These are phyloP conservation scores for Diloba caeruleocephala DNA, from an alignment of 2,888 invertebrate genomes.

Conservation along the genomic window DNA sequence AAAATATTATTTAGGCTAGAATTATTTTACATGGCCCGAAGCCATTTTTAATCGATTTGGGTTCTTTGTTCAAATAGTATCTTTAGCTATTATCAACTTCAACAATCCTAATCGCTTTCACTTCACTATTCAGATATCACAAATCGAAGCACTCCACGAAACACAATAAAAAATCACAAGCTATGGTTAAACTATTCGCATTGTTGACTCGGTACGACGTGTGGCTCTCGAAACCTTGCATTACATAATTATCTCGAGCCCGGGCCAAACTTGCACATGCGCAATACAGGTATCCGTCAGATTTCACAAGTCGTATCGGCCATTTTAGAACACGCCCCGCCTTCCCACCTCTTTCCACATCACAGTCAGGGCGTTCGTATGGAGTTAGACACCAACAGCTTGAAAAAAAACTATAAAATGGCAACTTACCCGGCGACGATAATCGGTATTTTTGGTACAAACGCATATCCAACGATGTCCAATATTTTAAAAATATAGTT, in stretches of 20 bases:
- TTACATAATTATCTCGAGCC: constrained; percentile 1
- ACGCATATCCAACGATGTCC: no score
- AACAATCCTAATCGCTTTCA: not conserved
- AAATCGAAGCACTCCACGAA: not conserved
- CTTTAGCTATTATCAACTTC: no score
- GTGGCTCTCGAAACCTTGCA: not conserved
- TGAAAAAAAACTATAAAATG: no score
- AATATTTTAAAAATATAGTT: no score
- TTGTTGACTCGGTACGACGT: not conserved
- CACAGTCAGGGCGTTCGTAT: no score
- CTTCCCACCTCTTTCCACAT: constrained; percentile 7
- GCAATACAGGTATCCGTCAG: constrained; percentile 4
- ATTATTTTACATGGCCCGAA: no score
- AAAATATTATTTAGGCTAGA: no score
- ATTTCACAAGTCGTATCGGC: constrained; percentile 6
- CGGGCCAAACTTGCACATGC: constrained; percentile 15
- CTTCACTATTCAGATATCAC: not conserved
- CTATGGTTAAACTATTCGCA: not conserved
- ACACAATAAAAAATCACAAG: not conserved
- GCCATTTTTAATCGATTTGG: no score
- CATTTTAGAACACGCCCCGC: constrained; percentile 1
- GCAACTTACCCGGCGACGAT: no score
- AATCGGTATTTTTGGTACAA: no score
- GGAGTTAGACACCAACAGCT: no score
- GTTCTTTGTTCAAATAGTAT: no score